A percentile compares a stretch with the other conserved stretches of the same genome.
These are phyloP conservation scores for Drosophila nikananu DNA, from an alignment of 1,140 invertebrate species.

Conservation along the genomic window DNA sequence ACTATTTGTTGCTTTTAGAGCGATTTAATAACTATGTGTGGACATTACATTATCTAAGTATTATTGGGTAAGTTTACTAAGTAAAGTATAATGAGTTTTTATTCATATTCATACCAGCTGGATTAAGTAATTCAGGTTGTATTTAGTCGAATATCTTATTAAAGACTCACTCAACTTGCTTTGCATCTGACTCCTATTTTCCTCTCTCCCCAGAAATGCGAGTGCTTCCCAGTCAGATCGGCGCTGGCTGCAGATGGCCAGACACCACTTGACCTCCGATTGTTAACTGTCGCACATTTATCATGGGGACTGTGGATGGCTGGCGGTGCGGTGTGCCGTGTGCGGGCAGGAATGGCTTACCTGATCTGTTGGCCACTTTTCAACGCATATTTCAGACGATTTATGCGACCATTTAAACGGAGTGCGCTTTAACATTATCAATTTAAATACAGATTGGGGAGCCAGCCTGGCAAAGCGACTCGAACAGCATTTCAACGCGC, in stretches of 20 bases:
- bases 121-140: too few relatives aligned
- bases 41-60: neutral
- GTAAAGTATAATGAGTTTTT: neutral
- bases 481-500: conserved; percentile 72
- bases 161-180: neutral
- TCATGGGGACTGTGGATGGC: conserved; percentile 22
- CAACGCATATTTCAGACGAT: conserved; percentile 51
- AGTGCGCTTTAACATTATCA: conserved; percentile 63
- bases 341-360: conserved; percentile 10
- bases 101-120: neutral
- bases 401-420: conserved; percentile 40
- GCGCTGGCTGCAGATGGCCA: conserved; percentile 15
- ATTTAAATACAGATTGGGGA: conserved; percentile 53
- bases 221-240: conserved; percentile 38
- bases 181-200: neutral
- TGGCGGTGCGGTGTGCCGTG: neutral
- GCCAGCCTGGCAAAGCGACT: conserved; percentile 39
- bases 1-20: neutral
- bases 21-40: conserved; percentile 1
- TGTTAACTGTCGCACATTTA: conserved; percentile 55
- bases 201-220: conserved; percentile 10
- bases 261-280: conserved; percentile 36
- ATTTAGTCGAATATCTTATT: neutral
- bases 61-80: too few relatives aligned
- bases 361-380: conserved; percentile 53